Conservation (phyloP, 1,140 invertebrate species). For the Euwallacea fornicatus region DNA sequence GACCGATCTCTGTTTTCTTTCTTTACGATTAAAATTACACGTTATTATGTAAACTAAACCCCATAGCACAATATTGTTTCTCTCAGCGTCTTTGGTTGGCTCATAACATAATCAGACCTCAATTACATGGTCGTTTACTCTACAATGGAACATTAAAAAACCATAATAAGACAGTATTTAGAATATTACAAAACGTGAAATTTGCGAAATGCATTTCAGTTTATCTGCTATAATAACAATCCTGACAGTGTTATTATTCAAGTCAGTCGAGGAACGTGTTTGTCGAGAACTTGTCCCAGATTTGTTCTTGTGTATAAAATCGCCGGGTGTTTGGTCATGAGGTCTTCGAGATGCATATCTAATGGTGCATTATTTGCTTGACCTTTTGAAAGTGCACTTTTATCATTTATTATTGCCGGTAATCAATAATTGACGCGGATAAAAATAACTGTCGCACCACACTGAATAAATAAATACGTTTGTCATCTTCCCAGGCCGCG, state of each 20-base stretch:
- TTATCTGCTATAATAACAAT: conserved; percentile 19
- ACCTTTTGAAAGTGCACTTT: background rate
- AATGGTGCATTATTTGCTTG: background rate
- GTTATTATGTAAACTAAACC: too few species aligned
- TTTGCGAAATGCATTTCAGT: conserved; percentile 22
- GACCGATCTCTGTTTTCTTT: too few species aligned
- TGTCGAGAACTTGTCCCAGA: conserved; percentile 16
- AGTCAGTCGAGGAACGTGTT: conserved; percentile 20
- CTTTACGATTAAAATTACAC: too few species aligned
- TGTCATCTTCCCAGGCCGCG: conserved; percentile 25
- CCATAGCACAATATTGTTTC: background rate
- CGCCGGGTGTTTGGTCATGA: conserved; percentile 22
- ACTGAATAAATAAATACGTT: conserved; percentile 29
- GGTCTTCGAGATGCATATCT: conserved; percentile 20
- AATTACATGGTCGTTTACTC: conserved; percentile 15
- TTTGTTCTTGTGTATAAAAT: conserved; percentile 30
- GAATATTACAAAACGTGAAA: conserved; percentile 17
- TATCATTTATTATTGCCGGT: conserved; percentile 1
- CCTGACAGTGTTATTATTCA: conserved; percentile 1
- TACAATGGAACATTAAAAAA: conserved; percentile 6
- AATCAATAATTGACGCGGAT: background rate
- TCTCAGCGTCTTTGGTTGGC: background rate
- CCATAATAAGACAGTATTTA: conserved; percentile 7
- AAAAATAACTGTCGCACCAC: conserved; percentile 4
- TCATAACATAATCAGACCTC: background rate